phyloP scores from a whole-genome alignment of 2,113 vertebrate genomes.

The Haplochromis burtoni region DNA sequence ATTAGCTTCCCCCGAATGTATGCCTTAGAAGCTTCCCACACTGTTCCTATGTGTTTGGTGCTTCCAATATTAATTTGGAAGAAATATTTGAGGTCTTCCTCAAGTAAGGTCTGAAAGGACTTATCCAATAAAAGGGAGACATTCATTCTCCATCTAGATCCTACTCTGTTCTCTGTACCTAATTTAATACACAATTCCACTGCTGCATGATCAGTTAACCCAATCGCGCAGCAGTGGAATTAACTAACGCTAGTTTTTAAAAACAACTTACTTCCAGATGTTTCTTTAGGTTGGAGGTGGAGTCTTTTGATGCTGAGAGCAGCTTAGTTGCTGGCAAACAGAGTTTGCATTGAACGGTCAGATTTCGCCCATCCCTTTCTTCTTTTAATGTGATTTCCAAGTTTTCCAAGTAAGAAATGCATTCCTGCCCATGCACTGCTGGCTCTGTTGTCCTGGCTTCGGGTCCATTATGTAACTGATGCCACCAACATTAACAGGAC shows the following conservation, averaged over 20 bases:
- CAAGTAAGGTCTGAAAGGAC: background rate
- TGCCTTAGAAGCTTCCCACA: background rate
- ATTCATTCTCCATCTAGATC: background rate
- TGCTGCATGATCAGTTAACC: background rate
- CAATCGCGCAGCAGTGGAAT: background rate
- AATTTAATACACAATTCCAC: background rate
- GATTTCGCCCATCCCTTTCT: background rate
- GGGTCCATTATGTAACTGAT: background rate
- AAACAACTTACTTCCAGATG: background rate
- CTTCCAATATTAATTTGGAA: fast-evolving
- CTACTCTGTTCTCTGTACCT: background rate
- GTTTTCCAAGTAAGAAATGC: background rate
- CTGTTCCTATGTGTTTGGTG: background rate
- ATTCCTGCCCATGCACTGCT: background rate
- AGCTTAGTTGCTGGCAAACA: background rate
- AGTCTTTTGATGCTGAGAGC: background rate
- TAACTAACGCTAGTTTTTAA: background rate
- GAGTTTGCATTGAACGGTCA: background rate
- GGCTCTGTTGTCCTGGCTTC: background rate
- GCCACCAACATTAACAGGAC: background rate
- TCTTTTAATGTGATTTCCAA: background rate
- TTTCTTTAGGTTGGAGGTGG: background rate
- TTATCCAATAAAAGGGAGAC: background rate
- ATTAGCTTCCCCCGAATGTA: background rate
- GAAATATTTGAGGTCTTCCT: background rate